These are phyloP conservation scores for Sipha flava DNA, from an alignment of 1,140 invertebrate genomes.

Conservation along the genomic window DNA sequence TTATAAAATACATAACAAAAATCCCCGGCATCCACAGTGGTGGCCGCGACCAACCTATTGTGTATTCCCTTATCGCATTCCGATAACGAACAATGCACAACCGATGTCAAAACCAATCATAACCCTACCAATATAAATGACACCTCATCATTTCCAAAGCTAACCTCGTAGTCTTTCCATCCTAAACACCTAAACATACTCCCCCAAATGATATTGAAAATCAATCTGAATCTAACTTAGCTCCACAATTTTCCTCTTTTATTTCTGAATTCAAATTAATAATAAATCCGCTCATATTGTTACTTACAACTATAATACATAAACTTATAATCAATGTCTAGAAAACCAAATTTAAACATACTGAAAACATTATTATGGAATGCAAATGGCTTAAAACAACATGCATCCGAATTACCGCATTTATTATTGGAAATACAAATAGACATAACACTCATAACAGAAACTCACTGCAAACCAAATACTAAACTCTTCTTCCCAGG, in stretches of 20 bases:
- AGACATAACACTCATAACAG: not conserved
- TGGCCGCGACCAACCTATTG: too few species aligned
- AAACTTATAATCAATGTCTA: not conserved
- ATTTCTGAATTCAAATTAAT: not conserved
- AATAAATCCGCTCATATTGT: not conserved
- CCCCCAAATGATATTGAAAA: too few species aligned
- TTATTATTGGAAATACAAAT: not conserved
- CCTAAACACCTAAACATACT: too few species aligned
- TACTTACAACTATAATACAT: not conserved
- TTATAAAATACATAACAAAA: too few species aligned
- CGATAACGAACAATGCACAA: too few species aligned
- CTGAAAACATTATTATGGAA: not conserved
- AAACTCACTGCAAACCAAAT: not conserved
- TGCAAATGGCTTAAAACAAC: constrained; percentile 12
- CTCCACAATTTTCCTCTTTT: not conserved
- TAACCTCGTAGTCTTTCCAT: not conserved
- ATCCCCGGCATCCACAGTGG: too few species aligned
- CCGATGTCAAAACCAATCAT: not conserved
- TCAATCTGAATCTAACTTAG: not conserved
- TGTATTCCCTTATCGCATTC: too few species aligned
- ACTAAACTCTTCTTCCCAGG: not conserved
- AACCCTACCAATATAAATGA: not conserved
- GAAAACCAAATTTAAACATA: not conserved
- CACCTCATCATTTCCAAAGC: not conserved
- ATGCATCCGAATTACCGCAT: not conserved